Conservation (phyloP, 2,888 invertebrate species). For the Polylopha cassiicola region DNA sequence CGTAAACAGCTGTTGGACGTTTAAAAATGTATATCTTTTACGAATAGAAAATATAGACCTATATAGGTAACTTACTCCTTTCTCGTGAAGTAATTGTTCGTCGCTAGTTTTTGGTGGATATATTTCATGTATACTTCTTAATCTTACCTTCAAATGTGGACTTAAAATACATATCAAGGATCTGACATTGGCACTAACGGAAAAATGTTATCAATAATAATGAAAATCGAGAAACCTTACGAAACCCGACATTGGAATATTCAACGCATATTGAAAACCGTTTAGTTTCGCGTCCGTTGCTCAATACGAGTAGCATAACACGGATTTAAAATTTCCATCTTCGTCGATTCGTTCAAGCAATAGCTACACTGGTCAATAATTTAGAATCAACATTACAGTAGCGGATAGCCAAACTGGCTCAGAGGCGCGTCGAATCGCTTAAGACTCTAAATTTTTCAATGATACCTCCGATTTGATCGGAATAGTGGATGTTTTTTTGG, state of each 20-base stretch:
- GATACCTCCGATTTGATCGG: constrained; percentile 47
- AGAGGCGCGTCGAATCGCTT: constrained; percentile 69
- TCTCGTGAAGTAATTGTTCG: too few species aligned
- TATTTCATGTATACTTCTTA: too few species aligned
- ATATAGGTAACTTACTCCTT: too few species aligned
- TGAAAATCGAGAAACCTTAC: constrained; percentile 10
- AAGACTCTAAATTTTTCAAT: constrained; percentile 60
- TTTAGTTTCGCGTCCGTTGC: constrained; percentile 32
- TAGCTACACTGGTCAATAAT: constrained; percentile 51
- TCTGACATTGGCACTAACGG: too few species aligned
- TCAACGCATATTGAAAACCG: constrained; percentile 8
- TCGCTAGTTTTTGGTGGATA: too few species aligned
- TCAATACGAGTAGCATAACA: constrained; percentile 33
- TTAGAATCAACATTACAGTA: constrained; percentile 67
- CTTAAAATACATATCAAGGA: too few species aligned
- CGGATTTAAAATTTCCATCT: constrained; percentile 4
- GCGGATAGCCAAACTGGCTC: constrained; percentile 51
- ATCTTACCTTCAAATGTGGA: too few species aligned
- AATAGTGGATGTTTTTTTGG: constrained; percentile 43
- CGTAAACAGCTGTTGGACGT: too few species aligned
- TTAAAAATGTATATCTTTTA: too few species aligned
- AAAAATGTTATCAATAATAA: too few species aligned
- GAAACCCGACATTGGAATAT: constrained; percentile 17
- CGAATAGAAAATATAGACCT: too few species aligned
- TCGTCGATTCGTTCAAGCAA: constrained; percentile 14